phyloP scores from a whole-genome alignment of 2,113 vertebrate species.

The Condylura cristata region DNA sequence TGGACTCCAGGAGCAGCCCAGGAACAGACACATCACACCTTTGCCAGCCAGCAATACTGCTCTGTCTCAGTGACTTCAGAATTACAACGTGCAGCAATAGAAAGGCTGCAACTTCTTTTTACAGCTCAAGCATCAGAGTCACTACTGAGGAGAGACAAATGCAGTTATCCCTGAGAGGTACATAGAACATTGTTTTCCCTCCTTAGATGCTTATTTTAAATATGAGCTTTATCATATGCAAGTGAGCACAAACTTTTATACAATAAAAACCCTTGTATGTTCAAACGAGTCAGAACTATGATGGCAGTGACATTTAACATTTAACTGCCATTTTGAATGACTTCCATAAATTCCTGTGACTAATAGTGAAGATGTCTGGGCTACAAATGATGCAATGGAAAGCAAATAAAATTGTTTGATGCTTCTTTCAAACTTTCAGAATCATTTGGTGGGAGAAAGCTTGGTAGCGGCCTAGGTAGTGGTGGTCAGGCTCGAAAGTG shows the following conservation, averaged over 20 bases:
- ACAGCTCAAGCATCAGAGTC: background rate
- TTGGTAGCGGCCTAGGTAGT: no score
- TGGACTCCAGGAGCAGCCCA: fast-evolving
- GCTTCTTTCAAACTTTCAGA: background rate
- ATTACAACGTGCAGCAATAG: background rate
- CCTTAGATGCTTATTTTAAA: background rate
- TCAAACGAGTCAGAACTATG: background rate
- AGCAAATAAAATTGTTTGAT: background rate
- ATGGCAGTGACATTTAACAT: background rate
- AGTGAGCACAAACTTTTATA: background rate
- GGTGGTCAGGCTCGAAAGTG: no score
- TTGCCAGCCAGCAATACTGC: background rate
- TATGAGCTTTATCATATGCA: background rate
- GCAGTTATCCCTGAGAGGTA: background rate
- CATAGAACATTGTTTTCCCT: background rate
- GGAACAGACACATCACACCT: fast-evolving
- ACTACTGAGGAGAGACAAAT: background rate
- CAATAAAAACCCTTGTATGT: background rate
- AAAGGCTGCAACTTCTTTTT: background rate
- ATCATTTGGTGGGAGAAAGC: background rate
- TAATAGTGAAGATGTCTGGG: background rate
- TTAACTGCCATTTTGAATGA: background rate
- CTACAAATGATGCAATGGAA: background rate
- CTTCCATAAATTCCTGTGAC: background rate
- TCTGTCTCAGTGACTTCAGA: background rate